These are phyloP conservation scores for Pontoporia blainvillei DNA, from an alignment of 2,113 vertebrate species.

Conservation along the genomic window DNA sequence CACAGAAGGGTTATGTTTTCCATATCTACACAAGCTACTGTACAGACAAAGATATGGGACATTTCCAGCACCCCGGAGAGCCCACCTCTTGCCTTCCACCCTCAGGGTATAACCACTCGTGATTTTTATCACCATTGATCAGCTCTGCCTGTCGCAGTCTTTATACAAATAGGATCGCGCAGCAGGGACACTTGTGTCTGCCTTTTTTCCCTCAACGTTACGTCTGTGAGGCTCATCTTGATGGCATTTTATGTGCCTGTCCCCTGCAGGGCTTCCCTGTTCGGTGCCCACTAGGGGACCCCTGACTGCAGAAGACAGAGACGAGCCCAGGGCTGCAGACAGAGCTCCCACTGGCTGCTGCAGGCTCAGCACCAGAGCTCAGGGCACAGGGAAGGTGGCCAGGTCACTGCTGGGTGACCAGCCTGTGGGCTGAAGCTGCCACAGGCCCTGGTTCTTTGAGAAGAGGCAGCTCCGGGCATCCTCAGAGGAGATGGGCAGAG, in stretches of 20 bases:
- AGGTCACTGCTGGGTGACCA: background rate
- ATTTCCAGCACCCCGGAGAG: background rate
- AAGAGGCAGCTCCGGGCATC: background rate
- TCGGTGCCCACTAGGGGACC: background rate
- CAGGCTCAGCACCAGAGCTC: background rate
- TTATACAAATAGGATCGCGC: background rate
- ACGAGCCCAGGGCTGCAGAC: background rate
- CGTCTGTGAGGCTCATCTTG: background rate
- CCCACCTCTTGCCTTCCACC: background rate
- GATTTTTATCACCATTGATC: background rate
- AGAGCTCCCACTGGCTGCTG: background rate
- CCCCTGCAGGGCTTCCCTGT: background rate
- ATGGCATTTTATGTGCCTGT: background rate
- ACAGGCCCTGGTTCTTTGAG: background rate
- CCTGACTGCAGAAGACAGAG: background rate
- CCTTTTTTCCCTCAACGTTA: background rate
- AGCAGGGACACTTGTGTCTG: background rate
- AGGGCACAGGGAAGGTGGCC: too few species aligned
- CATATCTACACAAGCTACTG: background rate
- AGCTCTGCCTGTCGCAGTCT: background rate
- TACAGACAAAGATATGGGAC: background rate
- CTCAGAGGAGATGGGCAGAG: background rate
- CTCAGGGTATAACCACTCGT: background rate
- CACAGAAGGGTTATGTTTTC: background rate
- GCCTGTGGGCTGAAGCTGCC: background rate